Base-by-base conservation (phyloP, 1,140 invertebrate genomes). In the Aphidius gifuensis region DNA sequence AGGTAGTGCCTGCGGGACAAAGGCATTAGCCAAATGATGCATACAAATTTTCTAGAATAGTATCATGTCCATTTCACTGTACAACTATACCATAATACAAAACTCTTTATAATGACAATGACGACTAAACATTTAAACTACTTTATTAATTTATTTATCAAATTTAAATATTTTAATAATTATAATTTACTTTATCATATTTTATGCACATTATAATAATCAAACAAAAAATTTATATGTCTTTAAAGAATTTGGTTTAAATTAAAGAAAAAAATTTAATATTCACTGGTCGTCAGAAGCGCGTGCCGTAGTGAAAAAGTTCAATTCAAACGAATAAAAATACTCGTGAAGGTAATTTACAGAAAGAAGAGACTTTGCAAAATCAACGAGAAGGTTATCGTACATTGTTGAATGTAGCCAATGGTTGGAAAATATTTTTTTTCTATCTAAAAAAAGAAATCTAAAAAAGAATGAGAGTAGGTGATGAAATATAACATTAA, bases 251-350 rank as follows among this genome's bases (percentile, higher is more conserved):
- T 32, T 32, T 32, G 1, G 1, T 32, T 32, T 32, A 32, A 32
- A 32, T 32, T 32, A 32, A 4, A 32, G 23, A 32, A 32, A 32
- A 32, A 69, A 77, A 79, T 79, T 79, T 79, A 79, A 79, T 79
- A 79, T 79, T 77, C 77, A 75, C 68, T 53, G 61, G 47, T 68
- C 70, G 72, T 76, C 67, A 63, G 66, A 68, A 68, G 64, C 69
- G 69, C 74, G 71, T 72, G 74, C 68, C 71, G 58, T 48, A 16
- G 16, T 43, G 62, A 55, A 60, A 66, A 67, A 68, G 55, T 65
- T 58, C 1, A 32, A 32, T 62, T 39, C 3, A 58, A 38, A 16
- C 9, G 6, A 48, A 32, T 23, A 38, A 58, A 46, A 46, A 48
- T 6, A 45, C 57, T 45, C 46, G 11, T 47, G 58, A 16, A 46